phyloP scores from a whole-genome alignment of 2,113 vertebrate species.

The Psilopogon haemacephalus region DNA sequence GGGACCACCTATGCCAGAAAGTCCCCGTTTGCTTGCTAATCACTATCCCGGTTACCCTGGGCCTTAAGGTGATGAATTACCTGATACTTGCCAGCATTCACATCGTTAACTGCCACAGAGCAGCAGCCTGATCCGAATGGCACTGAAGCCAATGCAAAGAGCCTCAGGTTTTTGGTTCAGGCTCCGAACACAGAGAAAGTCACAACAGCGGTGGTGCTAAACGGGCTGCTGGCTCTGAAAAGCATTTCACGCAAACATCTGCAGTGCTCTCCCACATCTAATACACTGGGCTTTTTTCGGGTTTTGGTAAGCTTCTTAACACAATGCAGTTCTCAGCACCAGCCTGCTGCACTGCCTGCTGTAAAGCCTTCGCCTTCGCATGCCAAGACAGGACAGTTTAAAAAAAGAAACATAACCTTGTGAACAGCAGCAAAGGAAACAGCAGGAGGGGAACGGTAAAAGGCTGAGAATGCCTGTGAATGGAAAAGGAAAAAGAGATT shows the following conservation, averaged over 20 bases:
- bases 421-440: conserved; percentile 17
- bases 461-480: not conserved
- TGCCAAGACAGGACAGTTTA: conserved; percentile 15
- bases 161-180: conserved; percentile 22
- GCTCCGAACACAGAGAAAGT: not conserved
- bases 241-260: conserved; percentile 14
- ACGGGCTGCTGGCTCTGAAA: not conserved
- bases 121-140: not conserved
- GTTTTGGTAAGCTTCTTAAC: conserved; percentile 12
- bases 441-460: conserved; percentile 33
- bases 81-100: not conserved
- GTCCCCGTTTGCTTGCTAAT: not conserved
- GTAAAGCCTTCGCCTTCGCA: conserved; percentile 29
- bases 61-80: conserved; percentile 2
- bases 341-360: conserved; percentile 6
- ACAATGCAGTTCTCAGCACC: not conserved
- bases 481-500: conserved; percentile 40
- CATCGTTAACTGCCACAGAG: not conserved
- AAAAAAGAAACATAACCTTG: conserved; percentile 28
- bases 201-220: not conserved
- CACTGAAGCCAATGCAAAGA: conserved; percentile 13
- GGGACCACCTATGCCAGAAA: not conserved
- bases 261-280: not conserved
- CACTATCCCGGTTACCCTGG: not conserved
- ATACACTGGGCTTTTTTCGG: not conserved